These are phyloP conservation scores for Eurosta solidaginis DNA, from an alignment of 1,140 invertebrate genomes.

Conservation along the genomic window DNA sequence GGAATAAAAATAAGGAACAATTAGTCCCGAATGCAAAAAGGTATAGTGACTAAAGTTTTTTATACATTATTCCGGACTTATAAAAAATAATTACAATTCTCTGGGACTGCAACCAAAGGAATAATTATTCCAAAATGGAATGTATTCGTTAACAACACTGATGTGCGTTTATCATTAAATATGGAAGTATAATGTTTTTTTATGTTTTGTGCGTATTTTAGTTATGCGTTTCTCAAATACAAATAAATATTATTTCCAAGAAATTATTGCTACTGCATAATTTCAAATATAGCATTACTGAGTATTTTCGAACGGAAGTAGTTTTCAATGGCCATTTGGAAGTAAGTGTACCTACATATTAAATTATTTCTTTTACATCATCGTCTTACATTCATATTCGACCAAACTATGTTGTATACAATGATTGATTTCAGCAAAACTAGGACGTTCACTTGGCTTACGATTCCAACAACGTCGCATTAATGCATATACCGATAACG, in stretches of 20 bases:
- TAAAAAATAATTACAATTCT: too few species aligned
- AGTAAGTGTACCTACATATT: background rate
- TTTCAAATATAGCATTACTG: background rate
- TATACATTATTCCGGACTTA: too few species aligned
- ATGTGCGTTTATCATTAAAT: too few species aligned
- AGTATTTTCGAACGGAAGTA: constrained; percentile 12
- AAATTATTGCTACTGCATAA: background rate
- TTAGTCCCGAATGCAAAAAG: too few species aligned
- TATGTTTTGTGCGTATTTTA: background rate
- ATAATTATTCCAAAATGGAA: too few species aligned
- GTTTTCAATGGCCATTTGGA: background rate
- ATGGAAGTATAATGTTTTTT: background rate
- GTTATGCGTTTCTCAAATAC: background rate
- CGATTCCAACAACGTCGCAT: constrained; percentile 93
- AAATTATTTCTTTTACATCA: constrained; percentile 41
- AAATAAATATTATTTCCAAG: background rate
- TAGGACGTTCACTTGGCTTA: constrained; percentile 80
- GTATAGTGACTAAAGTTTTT: too few species aligned
- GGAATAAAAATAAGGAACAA: too few species aligned
- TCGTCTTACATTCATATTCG: constrained; percentile 54
- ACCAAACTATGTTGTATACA: constrained; percentile 57
- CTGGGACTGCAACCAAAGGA: too few species aligned
- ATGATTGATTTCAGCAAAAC: constrained; percentile 67
- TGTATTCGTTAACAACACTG: too few species aligned
- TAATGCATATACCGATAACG: constrained; percentile 85